These are phyloP conservation scores for Cetonia aurata DNA, from an alignment of 2,888 invertebrate genomes.

Conservation along the genomic window DNA sequence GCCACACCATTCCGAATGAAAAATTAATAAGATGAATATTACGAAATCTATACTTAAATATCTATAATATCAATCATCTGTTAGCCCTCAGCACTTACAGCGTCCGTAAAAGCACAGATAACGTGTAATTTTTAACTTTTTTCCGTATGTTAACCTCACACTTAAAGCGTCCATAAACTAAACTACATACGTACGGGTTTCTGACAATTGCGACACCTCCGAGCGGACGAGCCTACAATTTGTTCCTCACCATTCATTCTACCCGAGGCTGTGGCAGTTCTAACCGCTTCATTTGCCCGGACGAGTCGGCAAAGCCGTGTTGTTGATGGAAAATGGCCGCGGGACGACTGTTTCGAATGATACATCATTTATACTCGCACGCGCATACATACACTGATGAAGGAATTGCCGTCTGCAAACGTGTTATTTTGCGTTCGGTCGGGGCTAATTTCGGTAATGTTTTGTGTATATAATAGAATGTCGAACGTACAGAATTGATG, in stretches of 20 bases:
- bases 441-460: conserved; percentile 3
- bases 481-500: too few relatives aligned
- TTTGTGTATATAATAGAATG: not conserved
- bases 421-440: too few relatives aligned
- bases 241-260: not conserved
- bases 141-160: conserved; percentile 2
- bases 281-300: conserved; percentile 25
- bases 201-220: conserved; percentile 28
- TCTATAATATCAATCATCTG: too few relatives aligned
- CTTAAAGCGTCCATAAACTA: conserved; percentile 9
- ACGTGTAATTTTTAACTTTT: conserved; percentile 18
- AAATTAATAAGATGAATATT: too few relatives aligned
- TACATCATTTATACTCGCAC: not conserved
- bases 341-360: conserved; percentile 18
- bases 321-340: conserved; percentile 33
- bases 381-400: too few relatives aligned
- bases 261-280: not conserved
- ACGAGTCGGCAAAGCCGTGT: too few relatives aligned
- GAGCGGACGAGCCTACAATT: conserved; percentile 7
- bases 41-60: too few relatives aligned
- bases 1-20: too few relatives aligned
- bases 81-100: too few relatives aligned
- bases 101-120: not conserved
- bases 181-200: conserved; percentile 11
- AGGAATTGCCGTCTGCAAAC: too few relatives aligned